These are phyloP conservation scores for Melozone crissalis DNA, from an alignment of 2,113 vertebrate species.

Conservation along the genomic window DNA sequence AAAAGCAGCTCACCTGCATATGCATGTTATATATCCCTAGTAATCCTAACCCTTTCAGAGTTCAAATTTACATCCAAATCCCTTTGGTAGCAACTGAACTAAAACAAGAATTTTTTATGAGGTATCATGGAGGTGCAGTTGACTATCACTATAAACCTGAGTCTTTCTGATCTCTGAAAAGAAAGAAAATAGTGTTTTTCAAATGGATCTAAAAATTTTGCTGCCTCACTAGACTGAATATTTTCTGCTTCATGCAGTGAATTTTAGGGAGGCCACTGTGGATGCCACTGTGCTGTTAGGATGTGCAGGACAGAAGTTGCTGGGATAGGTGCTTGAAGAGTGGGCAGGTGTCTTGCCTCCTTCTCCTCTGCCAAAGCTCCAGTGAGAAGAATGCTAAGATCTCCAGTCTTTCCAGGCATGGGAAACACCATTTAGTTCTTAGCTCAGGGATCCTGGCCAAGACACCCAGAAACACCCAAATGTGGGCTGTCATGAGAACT, in stretches of 20 bases:
- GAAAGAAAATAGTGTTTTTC: neutral
- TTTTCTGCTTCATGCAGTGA: neutral
- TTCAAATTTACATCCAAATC: neutral
- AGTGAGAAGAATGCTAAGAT: neutral
- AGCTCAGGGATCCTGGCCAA: neutral
- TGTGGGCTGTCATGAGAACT: neutral
- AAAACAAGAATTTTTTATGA: neutral
- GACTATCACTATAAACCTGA: neutral
- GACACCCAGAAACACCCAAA: neutral
- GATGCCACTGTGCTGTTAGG: neutral
- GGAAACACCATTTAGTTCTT: neutral
- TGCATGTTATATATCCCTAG: neutral
- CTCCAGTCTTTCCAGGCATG: neutral
- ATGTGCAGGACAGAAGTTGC: fast-evolving
- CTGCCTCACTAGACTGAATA: neutral
- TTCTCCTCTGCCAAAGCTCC: neutral
- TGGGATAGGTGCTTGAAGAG: neutral
- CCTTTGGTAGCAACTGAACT: neutral
- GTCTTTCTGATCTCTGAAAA: neutral
- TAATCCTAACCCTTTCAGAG: neutral
- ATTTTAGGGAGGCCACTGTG: neutral
- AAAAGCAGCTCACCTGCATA: neutral
- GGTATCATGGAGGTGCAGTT: neutral
- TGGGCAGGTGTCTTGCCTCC: neutral
- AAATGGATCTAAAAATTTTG: neutral